Evolutionary conservation across 2,888 invertebrate genomes (phyloP).

Genomic region (Gymnosoma rotundatum): DNA sequence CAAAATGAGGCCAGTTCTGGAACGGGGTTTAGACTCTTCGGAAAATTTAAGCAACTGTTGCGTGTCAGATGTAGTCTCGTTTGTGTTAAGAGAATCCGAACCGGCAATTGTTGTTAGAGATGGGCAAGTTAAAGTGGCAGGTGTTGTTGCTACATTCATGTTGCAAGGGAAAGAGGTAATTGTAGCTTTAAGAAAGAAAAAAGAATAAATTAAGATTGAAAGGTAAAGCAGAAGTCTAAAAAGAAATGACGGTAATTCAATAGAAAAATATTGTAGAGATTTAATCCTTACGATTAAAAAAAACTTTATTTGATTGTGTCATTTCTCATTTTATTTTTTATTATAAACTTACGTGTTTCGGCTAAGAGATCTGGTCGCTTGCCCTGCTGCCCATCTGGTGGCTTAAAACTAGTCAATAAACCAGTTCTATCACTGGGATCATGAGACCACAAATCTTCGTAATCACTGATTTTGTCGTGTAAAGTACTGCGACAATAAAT

Average conservation of each 20-base stretch:
- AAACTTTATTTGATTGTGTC: neutral
- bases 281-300: neutral
- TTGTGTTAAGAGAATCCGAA: slow-evolving; percentile 67
- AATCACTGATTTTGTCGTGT: slow-evolving; percentile 96
- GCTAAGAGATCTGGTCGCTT: slow-evolving; percentile 85
- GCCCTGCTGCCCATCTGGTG: slow-evolving; percentile 76
- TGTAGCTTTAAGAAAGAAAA: slow-evolving; percentile 81
- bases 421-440: slow-evolving; percentile 84
- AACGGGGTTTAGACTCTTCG: slow-evolving; percentile 78
- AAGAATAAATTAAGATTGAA: neutral
- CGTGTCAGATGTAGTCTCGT: slow-evolving; percentile 71
- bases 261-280: too few relatives aligned
- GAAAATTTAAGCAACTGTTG: slow-evolving; percentile 78
- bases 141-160: slow-evolving; percentile 75
- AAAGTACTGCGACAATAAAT: slow-evolving; percentile 93
- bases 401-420: slow-evolving; percentile 82
- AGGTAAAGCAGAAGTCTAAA: too few relatives aligned
- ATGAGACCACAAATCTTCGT: slow-evolving; percentile 96
- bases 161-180: slow-evolving; percentile 83
- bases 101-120: slow-evolving; percentile 69
- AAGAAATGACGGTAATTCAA: too few relatives aligned
- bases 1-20: slow-evolving; percentile 78
- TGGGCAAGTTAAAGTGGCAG: slow-evolving; percentile 74
- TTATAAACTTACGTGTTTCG: slow-evolving; percentile 83
- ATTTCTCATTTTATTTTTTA: neutral